phyloP scores from a whole-genome alignment of 2,113 vertebrate species.

The Hemiprocne comata region DNA sequence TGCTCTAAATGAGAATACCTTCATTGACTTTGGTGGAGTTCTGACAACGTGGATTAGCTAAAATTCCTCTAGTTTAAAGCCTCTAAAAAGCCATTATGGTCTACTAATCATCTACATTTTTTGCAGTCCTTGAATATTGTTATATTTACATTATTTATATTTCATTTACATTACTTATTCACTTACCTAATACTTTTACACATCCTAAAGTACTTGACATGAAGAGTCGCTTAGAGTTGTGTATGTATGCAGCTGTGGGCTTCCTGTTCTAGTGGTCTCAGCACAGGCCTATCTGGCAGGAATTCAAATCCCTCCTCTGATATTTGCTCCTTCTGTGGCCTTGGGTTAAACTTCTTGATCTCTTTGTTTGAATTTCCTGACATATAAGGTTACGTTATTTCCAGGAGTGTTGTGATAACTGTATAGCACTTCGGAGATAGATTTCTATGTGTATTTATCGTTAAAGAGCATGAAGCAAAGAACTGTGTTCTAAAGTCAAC shows the following conservation, averaged over 20 bases:
- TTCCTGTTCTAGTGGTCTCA: constrained; percentile 67
- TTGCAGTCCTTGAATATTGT: constrained; percentile 55
- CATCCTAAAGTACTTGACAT: constrained; percentile 51
- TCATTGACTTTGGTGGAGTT: not conserved
- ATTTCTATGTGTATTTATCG: not conserved
- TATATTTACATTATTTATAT: constrained; percentile 57
- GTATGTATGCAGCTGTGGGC: constrained; percentile 53
- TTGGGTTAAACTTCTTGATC: constrained; percentile 53
- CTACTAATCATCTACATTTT: constrained; percentile 62
- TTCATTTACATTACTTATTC: constrained; percentile 54
- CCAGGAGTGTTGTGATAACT: constrained; percentile 54
- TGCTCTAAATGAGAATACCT: constrained; percentile 7
- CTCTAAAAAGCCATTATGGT: constrained; percentile 66
- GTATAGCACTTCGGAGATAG: constrained; percentile 35
- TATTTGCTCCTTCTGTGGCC: constrained; percentile 61
- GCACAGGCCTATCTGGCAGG: constrained; percentile 58
- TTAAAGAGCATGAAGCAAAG: not conserved
- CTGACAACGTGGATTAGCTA: not conserved
- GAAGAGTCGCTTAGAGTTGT: constrained; percentile 49
- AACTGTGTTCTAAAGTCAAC: not conserved
- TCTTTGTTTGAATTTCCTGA: constrained; percentile 10
- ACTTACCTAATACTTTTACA: constrained; percentile 39
- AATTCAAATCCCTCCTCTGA: constrained; percentile 50
- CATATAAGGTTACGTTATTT: not conserved
- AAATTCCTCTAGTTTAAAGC: constrained; percentile 13